Conservation (phyloP, 2,888 invertebrate genomes). For the Dichetophora obliterata region DNA sequence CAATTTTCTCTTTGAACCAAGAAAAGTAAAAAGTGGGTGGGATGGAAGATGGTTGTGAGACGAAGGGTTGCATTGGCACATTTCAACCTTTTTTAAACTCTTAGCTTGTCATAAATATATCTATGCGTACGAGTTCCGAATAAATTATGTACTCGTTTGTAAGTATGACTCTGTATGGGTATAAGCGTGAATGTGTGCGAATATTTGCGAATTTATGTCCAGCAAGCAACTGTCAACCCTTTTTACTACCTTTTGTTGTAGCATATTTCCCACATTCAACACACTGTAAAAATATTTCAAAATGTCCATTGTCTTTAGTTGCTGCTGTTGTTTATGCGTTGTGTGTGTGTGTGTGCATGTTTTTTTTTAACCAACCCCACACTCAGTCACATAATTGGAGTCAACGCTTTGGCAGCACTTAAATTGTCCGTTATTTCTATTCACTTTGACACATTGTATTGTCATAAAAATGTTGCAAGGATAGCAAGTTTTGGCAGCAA, state of each 20-base stretch:
- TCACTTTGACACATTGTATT: slow-evolving; percentile 23
- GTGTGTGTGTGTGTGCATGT: neutral
- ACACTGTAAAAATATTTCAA: slow-evolving; percentile 2
- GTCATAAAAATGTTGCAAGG: slow-evolving; percentile 22
- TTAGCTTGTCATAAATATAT: slow-evolving; percentile 26
- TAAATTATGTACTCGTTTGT: too few relatives aligned
- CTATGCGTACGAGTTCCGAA: neutral
- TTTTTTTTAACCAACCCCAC: neutral
- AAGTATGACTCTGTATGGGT: neutral
- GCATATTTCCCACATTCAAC: neutral
- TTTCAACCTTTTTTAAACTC: slow-evolving; percentile 22
- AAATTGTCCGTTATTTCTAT: slow-evolving; percentile 52
- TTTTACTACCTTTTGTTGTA: neutral
- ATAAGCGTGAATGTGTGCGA: neutral
- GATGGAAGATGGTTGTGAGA: neutral
- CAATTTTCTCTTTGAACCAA: slow-evolving; percentile 9
- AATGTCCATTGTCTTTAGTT: neutral
- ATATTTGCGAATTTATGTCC: slow-evolving; percentile 1
- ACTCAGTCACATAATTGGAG: slow-evolving; percentile 53
- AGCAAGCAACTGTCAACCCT: slow-evolving; percentile 24
- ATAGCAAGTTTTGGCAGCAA: slow-evolving; percentile 1
- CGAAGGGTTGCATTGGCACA: neutral
- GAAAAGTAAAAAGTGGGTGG: neutral
- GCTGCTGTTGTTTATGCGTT: neutral
- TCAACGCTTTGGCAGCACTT: slow-evolving; percentile 55